A percentile compares a stretch with the other conserved stretches of the same genome.
These are phyloP conservation scores for Falco concolor DNA, from an alignment of 2,797 vertebrate genomes.

Conservation along the genomic window DNA sequence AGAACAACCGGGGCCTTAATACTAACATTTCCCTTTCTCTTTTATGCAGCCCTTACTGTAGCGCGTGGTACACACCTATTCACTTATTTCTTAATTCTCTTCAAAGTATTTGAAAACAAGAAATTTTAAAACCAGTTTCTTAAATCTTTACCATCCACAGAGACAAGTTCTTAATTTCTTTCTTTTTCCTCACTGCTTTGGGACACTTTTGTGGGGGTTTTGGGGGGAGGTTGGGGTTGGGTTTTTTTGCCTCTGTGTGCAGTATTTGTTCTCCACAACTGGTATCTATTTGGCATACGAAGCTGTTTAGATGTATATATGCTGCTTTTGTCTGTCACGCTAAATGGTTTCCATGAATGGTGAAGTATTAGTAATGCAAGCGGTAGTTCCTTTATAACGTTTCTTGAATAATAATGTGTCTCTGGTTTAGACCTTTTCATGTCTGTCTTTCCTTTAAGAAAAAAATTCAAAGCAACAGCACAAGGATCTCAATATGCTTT, in stretches of 20 bases:
- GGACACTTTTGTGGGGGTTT: neutral
- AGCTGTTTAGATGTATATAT: neutral
- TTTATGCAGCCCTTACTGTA: neutral
- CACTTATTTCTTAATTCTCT: neutral
- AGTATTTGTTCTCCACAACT: neutral
- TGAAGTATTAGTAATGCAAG: slow-evolving; percentile 23
- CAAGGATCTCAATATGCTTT: neutral
- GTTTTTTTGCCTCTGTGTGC: neutral
- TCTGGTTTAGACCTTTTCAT: neutral
- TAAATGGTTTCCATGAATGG: slow-evolving; percentile 11
- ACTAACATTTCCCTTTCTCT: neutral
- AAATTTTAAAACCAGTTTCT: neutral
- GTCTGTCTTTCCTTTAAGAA: neutral
- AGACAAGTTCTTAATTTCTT: neutral
- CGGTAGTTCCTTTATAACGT: neutral
- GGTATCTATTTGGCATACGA: neutral
- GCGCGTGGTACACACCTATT: neutral
- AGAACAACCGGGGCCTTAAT: neutral
- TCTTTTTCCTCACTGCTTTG: neutral
- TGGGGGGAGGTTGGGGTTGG: neutral
- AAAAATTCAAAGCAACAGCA: neutral
- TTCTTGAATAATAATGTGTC: neutral
- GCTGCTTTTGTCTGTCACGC: neutral
- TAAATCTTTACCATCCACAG: neutral
- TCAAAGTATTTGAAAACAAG: neutral